A percentile compares a stretch with the other conserved stretches of the same genome.
phyloP scores from a whole-genome alignment of 2,888 invertebrate species.

The Andricus quercusramuli region DNA sequence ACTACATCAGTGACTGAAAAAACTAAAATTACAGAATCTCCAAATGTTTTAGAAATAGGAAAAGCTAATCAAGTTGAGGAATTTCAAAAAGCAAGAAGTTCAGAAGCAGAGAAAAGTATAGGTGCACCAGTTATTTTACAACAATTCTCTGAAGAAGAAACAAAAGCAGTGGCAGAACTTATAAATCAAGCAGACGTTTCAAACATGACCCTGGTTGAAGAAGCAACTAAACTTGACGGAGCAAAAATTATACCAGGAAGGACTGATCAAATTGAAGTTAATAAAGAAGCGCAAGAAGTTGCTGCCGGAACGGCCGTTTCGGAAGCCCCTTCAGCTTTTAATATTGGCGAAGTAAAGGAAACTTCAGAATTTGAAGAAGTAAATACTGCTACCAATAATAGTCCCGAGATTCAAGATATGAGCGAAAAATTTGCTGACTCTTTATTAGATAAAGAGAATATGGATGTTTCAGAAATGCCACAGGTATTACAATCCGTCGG shows the following conservation, averaged over 20 bases:
- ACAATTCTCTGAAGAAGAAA: not conserved
- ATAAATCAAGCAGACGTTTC: slow-evolving; percentile 16
- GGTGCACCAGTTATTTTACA: not conserved
- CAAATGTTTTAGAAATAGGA: not conserved
- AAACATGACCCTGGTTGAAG: not conserved
- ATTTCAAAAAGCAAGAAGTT: not conserved
- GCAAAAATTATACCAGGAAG: not conserved
- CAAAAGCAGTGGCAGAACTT: not conserved
- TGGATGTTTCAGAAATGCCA: slow-evolving; percentile 56
- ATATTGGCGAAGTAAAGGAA: slow-evolving; percentile 45
- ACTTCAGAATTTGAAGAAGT: slow-evolving; percentile 62
- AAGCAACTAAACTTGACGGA: slow-evolving; percentile 1
- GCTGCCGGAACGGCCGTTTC: not conserved
- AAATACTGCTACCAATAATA: slow-evolving; percentile 59
- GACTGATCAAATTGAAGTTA: not conserved
- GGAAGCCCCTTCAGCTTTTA: not conserved
- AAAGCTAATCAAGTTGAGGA: not conserved
- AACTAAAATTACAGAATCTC: not conserved
- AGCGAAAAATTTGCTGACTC: slow-evolving; percentile 50
- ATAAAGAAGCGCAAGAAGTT: not conserved
- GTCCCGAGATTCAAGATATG: slow-evolving; percentile 38
- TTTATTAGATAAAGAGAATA: slow-evolving; percentile 58
- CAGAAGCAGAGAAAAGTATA: not conserved
- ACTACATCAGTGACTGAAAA: not conserved
- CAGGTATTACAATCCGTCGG: not conserved